phyloP scores from a whole-genome alignment of 2,113 vertebrate species.

The Speoplatyrhinus poulsoni region DNA sequence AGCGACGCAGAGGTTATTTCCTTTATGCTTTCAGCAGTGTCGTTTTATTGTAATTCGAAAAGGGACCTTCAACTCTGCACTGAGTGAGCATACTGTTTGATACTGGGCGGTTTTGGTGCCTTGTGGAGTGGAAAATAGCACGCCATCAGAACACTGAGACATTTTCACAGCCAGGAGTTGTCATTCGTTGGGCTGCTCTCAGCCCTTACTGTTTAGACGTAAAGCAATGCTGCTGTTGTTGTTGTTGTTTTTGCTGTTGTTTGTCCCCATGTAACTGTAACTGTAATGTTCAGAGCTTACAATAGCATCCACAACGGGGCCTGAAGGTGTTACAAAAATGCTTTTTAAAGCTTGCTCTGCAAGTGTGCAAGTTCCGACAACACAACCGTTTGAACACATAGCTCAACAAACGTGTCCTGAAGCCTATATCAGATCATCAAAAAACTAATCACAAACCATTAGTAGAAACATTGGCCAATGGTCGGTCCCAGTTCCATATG shows the following conservation, averaged over 20 bases:
- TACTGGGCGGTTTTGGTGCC: slow-evolving; percentile 42
- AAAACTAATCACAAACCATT: too few species aligned
- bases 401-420: too few species aligned
- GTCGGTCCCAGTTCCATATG: too few species aligned
- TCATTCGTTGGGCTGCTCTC: slow-evolving; percentile 43
- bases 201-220: slow-evolving; percentile 39
- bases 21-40: slow-evolving; percentile 23
- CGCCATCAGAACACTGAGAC: slow-evolving; percentile 45
- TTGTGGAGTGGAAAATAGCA: slow-evolving; percentile 68
- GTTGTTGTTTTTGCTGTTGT: too few species aligned
- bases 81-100: slow-evolving; percentile 36
- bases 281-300: slow-evolving; percentile 30
- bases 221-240: background rate
- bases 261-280: too few species aligned
- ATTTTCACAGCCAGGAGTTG: slow-evolving; percentile 50
- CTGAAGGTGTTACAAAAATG: background rate
- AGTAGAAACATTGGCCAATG: too few species aligned
- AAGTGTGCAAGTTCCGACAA: too few species aligned
- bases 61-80: slow-evolving; percentile 11
- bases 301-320: slow-evolving; percentile 29
- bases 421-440: too few species aligned
- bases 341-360: too few species aligned
- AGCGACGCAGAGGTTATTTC: slow-evolving; percentile 17
- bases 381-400: too few species aligned
- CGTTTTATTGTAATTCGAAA: slow-evolving; percentile 49